phyloP scores from a whole-genome alignment of 2,888 invertebrate genomes.

The Sminthurides aquaticus region DNA sequence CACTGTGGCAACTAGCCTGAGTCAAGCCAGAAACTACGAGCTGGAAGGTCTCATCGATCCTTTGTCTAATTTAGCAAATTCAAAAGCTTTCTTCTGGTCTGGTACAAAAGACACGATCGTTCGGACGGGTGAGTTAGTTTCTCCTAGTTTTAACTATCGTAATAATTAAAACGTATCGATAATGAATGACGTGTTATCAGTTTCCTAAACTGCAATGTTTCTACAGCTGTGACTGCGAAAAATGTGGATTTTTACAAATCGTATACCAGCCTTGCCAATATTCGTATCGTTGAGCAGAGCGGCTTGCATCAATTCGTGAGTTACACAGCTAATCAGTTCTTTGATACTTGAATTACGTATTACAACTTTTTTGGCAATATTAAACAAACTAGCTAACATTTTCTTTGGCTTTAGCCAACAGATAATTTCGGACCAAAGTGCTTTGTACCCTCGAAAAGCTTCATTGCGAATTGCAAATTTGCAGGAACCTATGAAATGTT shows the following conservation, averaged over 20 bases:
- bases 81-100: slow-evolving; percentile 9
- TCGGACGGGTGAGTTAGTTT: slow-evolving; percentile 7
- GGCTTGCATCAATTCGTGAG: slow-evolving; percentile 11
- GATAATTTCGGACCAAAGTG: slow-evolving; percentile 8
- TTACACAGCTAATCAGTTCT: too few relatives aligned
- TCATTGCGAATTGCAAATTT: slow-evolving; percentile 12
- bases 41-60: slow-evolving; percentile 4
- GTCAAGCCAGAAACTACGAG: too few relatives aligned
- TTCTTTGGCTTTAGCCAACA: slow-evolving; percentile 8
- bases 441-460: neutral
- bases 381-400: too few relatives aligned
- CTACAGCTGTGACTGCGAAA: slow-evolving; percentile 6
- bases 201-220: neutral
- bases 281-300: neutral
- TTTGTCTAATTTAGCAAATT: slow-evolving; percentile 6
- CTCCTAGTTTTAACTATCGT: too few relatives aligned
- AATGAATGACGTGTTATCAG: neutral
- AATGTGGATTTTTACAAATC: slow-evolving; percentile 2
- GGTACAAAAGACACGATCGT: slow-evolving; percentile 2
- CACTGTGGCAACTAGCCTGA: too few relatives aligned
- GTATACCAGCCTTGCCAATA: neutral
- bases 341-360: neutral
- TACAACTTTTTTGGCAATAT: too few relatives aligned
- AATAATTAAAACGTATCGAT: too few relatives aligned
- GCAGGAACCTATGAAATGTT: slow-evolving; percentile 6